Conservation (phyloP, 2,797 vertebrate genomes). For the Cyclura pinguis region DNA sequence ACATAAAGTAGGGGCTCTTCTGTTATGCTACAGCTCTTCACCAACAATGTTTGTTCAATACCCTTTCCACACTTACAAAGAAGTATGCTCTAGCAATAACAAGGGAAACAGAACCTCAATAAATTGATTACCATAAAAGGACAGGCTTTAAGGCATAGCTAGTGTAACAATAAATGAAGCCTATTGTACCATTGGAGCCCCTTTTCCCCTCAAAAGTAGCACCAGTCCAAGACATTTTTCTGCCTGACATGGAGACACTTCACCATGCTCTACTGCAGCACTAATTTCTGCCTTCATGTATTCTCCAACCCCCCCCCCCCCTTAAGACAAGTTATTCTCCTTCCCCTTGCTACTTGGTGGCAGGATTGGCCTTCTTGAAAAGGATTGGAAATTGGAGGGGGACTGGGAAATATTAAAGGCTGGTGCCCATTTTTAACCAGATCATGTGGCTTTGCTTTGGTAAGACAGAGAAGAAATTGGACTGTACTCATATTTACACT, state of each 20-base stretch:
- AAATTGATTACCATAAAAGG: neutral
- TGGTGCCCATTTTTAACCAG: neutral
- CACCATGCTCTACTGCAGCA: neutral
- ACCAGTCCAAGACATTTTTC: too few species aligned
- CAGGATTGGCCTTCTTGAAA: neutral
- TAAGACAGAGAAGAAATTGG: neutral
- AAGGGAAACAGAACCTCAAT: neutral
- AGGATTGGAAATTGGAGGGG: neutral
- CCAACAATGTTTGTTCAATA: too few species aligned
- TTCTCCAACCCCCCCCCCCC: too few species aligned
- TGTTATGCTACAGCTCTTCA: too few species aligned
- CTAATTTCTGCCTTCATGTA: neutral
- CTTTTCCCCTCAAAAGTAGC: neutral
- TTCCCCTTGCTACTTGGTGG: neutral
- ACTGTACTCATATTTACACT: neutral
- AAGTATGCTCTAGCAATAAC: neutral
- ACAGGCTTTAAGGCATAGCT: neutral
- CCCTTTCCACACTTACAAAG: too few species aligned
- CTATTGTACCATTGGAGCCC: neutral
- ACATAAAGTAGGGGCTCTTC: too few species aligned
- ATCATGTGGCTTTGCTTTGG: neutral
- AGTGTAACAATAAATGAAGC: neutral
- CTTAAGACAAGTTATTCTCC: neutral
- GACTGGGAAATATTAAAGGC: neutral
- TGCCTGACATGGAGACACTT: too few species aligned